Evolutionary conservation across 2,888 invertebrate genomes (phyloP).

Genomic region (Leptura quadrifasciata): DNA sequence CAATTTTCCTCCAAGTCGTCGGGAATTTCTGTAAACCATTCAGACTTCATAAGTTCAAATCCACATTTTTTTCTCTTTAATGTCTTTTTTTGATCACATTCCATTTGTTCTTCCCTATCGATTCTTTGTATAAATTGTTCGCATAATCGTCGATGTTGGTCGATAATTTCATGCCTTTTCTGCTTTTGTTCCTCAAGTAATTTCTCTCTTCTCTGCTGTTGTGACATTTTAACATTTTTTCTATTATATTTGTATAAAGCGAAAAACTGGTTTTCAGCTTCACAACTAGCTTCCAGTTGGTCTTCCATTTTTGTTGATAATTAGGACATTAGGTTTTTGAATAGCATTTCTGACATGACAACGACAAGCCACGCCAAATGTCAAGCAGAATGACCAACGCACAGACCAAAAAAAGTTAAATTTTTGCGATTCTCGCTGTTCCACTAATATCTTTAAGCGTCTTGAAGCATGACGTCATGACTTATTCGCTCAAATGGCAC

Average conservation of each 20-base stretch:
- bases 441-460: too few relatives aligned
- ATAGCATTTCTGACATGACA: too few relatives aligned
- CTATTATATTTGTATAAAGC: conserved; percentile 59
- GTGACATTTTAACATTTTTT: conserved; percentile 55
- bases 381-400: too few relatives aligned
- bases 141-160: conserved; percentile 76
- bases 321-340: too few relatives aligned
- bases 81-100: conserved; percentile 63
- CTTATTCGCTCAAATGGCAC: too few relatives aligned
- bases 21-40: conserved; percentile 94
- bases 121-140: conserved; percentile 68
- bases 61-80: conserved; percentile 58
- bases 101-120: conserved; percentile 65
- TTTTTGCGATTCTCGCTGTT: too few relatives aligned
- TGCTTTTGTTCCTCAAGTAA: conserved; percentile 78
- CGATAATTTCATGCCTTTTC: conserved; percentile 74
- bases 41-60: conserved; percentile 88
- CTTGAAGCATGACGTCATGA: too few relatives aligned
- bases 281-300: background rate
- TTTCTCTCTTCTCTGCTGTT: conserved; percentile 74
- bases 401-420: too few relatives aligned
- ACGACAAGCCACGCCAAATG: too few relatives aligned
- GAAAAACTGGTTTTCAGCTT: conserved; percentile 33
- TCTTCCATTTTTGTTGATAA: conserved; percentile 4
- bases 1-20: conserved; percentile 83